Evolutionary conservation across 2,113 vertebrate genomes (phyloP).

Genomic region (Ornithorhynchus anatinus): DNA sequence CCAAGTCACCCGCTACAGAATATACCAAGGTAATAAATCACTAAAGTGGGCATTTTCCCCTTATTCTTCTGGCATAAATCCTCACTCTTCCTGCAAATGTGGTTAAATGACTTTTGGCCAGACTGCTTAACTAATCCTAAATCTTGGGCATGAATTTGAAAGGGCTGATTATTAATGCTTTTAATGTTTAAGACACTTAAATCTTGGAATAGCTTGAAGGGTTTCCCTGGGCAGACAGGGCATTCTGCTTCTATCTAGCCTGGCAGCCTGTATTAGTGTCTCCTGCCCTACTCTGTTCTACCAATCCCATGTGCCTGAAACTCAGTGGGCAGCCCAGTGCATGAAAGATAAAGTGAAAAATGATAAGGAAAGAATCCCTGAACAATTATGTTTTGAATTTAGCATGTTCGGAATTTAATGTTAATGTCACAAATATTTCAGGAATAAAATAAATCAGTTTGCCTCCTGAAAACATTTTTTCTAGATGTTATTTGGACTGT

Average conservation of each 20-base stretch:
- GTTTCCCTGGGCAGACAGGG: not conserved
- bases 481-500: not conserved
- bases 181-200: constrained; percentile 5
- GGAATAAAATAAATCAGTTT: not conserved
- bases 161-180: not conserved
- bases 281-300: not conserved
- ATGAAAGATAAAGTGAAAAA: not conserved
- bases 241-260: constrained; percentile 12
- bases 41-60: no score
- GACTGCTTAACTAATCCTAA: not conserved
- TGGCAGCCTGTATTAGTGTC: not conserved
- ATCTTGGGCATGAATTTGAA: constrained; percentile 1
- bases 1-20: no score
- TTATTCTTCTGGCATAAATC: not conserved
- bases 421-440: not conserved
- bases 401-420: not conserved
- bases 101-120: not conserved
- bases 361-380: not conserved
- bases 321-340: not conserved
- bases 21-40: not conserved
- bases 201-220: not conserved
- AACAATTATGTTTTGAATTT: not conserved
- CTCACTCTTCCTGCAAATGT: not conserved
- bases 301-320: not conserved
- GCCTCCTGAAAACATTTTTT: not conserved